These are phyloP conservation scores for Cephus cinctus DNA, from an alignment of 1,140 invertebrate species.

Conservation along the genomic window DNA sequence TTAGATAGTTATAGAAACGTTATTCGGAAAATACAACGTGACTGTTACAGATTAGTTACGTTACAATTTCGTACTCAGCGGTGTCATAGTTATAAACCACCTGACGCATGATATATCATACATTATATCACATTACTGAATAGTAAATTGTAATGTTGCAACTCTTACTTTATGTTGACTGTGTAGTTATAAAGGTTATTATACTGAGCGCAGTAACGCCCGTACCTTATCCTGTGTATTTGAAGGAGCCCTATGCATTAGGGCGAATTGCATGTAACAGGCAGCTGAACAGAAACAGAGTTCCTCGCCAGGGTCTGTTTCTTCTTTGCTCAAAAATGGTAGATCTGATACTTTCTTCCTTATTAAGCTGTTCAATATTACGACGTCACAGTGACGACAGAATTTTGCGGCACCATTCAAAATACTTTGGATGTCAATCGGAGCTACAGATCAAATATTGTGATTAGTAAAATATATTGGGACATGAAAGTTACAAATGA, in stretches of 20 bases:
- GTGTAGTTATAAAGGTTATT: too few species aligned
- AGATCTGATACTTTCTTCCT: slow-evolving; percentile 80
- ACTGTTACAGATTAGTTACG: too few species aligned
- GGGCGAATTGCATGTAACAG: slow-evolving; percentile 81
- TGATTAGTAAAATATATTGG: slow-evolving; percentile 6
- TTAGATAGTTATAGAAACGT: not conserved
- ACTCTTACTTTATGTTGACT: too few species aligned
- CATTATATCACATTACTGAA: too few species aligned
- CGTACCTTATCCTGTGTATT: slow-evolving; percentile 57
- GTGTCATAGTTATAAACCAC: not conserved
- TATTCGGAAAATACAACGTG: not conserved
- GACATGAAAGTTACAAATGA: slow-evolving; percentile 12
- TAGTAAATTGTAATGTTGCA: too few species aligned
- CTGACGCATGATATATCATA: too few species aligned
- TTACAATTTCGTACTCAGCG: not conserved
- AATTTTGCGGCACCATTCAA: slow-evolving; percentile 86
- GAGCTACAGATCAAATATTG: slow-evolving; percentile 52
- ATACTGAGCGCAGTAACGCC: too few species aligned
- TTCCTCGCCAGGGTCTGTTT: slow-evolving; percentile 69
- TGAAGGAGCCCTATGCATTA: slow-evolving; percentile 62
- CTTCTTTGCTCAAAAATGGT: slow-evolving; percentile 67
- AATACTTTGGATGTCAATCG: slow-evolving; percentile 86
- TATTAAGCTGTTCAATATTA: slow-evolving; percentile 79
- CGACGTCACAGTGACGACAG: slow-evolving; percentile 88
- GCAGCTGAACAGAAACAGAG: slow-evolving; percentile 81